These are phyloP conservation scores for Ectemnius cavifrons DNA, from an alignment of 2,888 invertebrate genomes.

Conservation along the genomic window DNA sequence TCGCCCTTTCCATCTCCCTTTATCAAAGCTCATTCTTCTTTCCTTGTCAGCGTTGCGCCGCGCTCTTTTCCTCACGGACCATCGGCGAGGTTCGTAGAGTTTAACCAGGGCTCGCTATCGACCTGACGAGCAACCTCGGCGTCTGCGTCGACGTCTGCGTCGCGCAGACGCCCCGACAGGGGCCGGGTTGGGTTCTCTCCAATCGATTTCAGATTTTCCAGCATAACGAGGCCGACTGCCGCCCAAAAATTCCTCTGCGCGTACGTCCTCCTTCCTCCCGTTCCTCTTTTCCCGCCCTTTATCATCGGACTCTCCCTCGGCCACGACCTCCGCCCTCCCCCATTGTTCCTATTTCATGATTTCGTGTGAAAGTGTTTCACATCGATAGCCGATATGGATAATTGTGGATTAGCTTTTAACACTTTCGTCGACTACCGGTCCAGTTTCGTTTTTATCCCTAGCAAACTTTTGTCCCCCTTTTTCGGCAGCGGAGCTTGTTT, in stretches of 20 bases:
- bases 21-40: constrained; percentile 15
- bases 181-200: constrained; percentile 62
- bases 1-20: constrained; percentile 12
- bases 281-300: constrained; percentile 1
- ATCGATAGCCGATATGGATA: constrained; percentile 50
- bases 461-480: no score
- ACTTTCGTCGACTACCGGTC: no score
- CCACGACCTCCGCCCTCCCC: constrained; percentile 6
- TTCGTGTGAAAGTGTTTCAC: constrained; percentile 28
- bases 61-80: constrained; percentile 63
- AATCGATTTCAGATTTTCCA: constrained; percentile 77
- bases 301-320: constrained; percentile 15
- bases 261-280: constrained; percentile 14
- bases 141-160: constrained; percentile 72
- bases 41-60: constrained; percentile 21
- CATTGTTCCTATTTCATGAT: constrained; percentile 10
- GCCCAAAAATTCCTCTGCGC: constrained; percentile 62
- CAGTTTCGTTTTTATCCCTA: no score
- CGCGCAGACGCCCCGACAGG: constrained; percentile 73
- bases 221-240: constrained; percentile 73
- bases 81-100: constrained; percentile 72
- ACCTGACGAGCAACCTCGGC: constrained; percentile 74
- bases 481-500: no score
- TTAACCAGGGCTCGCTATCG: constrained; percentile 77
- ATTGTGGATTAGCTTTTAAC: constrained; percentile 39